phyloP scores from a whole-genome alignment of 2,888 invertebrate species.

The Muschampia plurimacula region DNA sequence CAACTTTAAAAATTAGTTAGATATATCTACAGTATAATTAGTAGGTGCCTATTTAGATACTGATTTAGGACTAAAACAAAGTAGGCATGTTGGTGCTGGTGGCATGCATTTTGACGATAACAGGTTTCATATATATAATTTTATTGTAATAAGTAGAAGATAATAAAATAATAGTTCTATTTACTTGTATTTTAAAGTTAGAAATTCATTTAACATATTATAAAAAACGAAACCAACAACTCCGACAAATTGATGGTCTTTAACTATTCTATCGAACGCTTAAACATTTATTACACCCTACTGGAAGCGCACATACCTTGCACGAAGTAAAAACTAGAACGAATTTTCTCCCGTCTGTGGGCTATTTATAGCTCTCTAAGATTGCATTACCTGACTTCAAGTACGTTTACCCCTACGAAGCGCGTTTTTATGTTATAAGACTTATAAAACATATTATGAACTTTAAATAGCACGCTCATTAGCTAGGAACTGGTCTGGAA shows the following conservation, averaged over 20 bases:
- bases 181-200: no score
- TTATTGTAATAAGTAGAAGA: no score
- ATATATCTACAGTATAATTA: no score
- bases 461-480: slow-evolving; percentile 59
- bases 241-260: no score
- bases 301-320: slow-evolving; percentile 44
- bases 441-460: slow-evolving; percentile 49
- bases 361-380: slow-evolving; percentile 56
- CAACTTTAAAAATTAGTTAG: no score
- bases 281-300: slow-evolving; percentile 40
- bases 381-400: slow-evolving; percentile 47
- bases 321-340: slow-evolving; percentile 55
- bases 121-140: no score
- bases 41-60: no score
- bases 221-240: neutral
- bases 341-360: slow-evolving; percentile 49
- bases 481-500: slow-evolving; percentile 54
- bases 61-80: no score
- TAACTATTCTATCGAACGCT: neutral
- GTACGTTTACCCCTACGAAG: slow-evolving; percentile 56
- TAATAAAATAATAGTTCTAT: no score
- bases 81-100: no score
- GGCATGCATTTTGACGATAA: no score
- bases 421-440: slow-evolving; percentile 56
- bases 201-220: neutral